Percentiles rank a stretch among this genome's conserved stretches.
Evolutionary conservation across 1,140 invertebrate species (phyloP).

Genomic region (Radopholus similis): DNA sequence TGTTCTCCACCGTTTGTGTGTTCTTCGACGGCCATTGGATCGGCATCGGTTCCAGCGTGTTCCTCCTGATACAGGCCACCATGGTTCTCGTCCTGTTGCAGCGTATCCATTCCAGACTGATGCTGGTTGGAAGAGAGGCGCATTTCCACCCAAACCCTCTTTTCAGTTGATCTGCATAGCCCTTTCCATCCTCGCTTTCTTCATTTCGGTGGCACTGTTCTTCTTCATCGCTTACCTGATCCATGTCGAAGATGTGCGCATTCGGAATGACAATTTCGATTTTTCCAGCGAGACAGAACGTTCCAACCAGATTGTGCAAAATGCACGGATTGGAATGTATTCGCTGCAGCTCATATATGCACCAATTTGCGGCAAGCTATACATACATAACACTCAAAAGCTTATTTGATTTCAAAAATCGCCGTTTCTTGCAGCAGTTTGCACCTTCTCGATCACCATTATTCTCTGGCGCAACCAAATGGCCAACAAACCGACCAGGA

Average conservation of each 20-base stretch:
- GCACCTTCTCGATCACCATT: background rate
- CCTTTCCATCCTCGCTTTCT: conserved; percentile 35
- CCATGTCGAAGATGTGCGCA: conserved; percentile 47
- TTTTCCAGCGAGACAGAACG: conserved; percentile 27
- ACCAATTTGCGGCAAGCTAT: conserved; percentile 48
- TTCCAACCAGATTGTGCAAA: conserved; percentile 50
- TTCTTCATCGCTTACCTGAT: conserved; percentile 55
- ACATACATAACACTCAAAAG: background rate
- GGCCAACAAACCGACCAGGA: background rate
- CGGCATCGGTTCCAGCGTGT: conserved; percentile 22
- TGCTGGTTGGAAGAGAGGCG: conserved; percentile 36
- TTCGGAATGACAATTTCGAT: conserved; percentile 35
- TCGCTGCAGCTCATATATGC: conserved; percentile 51
- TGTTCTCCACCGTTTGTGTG: conserved; percentile 52
- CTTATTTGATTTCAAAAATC: background rate
- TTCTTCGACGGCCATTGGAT: conserved; percentile 54
- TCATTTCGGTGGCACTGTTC: conserved; percentile 41
- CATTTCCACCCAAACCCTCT: background rate
- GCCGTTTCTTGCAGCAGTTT: conserved; percentile 10
- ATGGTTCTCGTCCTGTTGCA: conserved; percentile 46
- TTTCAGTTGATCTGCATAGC: conserved; percentile 44
- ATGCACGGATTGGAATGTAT: conserved; percentile 57
- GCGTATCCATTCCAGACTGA: conserved; percentile 26
- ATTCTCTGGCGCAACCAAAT: background rate
- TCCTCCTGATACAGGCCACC: conserved; percentile 47